Conservation (phyloP, 92 coral and sea anemone genomes). For the Epizoanthus stellaris region DNA sequence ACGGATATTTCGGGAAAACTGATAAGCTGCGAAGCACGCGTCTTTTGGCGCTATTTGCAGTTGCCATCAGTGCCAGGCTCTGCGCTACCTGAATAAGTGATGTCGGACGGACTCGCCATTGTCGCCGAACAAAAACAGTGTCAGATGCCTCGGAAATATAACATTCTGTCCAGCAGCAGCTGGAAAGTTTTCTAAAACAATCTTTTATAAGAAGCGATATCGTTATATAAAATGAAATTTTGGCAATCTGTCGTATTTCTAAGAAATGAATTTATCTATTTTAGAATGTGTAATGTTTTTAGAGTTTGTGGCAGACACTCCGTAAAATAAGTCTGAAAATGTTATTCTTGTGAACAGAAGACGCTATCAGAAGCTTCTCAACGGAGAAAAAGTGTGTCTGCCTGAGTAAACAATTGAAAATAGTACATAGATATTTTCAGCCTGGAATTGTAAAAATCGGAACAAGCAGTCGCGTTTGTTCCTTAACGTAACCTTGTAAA, state of each 20-base stretch:
- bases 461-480: neutral
- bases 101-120: too few relatives aligned
- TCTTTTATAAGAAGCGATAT: neutral
- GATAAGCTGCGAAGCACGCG: too few relatives aligned
- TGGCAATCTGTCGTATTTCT: neutral
- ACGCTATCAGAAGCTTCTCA: neutral
- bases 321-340: neutral
- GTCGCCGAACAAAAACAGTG: too few relatives aligned
- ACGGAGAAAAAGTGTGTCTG: too few relatives aligned
- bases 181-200: neutral
- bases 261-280: neutral
- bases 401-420: neutral
- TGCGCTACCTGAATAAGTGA: too few relatives aligned
- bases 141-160: too few relatives aligned
- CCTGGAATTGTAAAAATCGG: neutral
- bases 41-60: too few relatives aligned
- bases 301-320: neutral
- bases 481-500: neutral
- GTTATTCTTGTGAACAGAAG: neutral
- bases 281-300: slow-evolving; percentile 3
- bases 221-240: neutral
- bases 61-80: too few relatives aligned
- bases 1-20: too few relatives aligned
- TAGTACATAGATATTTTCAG: neutral
- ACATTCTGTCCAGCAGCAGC: too few relatives aligned